These are phyloP conservation scores for Gallinago stenura DNA, from an alignment of 2,797 vertebrate genomes.

Conservation along the genomic window DNA sequence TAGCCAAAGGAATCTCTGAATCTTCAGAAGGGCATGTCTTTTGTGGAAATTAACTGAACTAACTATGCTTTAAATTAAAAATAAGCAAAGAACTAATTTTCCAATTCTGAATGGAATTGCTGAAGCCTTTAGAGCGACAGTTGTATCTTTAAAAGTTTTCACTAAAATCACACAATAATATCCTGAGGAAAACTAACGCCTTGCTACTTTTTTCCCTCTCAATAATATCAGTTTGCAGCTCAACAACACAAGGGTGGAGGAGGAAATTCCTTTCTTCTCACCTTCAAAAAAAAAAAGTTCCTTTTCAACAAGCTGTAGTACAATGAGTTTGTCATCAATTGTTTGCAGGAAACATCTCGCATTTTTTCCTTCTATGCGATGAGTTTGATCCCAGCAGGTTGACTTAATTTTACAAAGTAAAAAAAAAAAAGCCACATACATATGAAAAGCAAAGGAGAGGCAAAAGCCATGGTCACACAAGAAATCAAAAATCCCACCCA, in stretches of 20 bases:
- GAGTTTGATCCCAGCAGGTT: slow-evolving; percentile 40
- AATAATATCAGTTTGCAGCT: slow-evolving; percentile 75
- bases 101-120: background rate
- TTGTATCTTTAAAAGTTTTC: slow-evolving; percentile 44
- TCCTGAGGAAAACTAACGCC: slow-evolving; percentile 59
- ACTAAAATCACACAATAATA: slow-evolving; percentile 30
- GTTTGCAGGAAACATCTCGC: slow-evolving; percentile 62
- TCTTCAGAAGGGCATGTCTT: background rate
- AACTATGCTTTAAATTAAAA: background rate
- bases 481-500: background rate
- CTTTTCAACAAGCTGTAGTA: slow-evolving; percentile 41
- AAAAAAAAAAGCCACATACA: background rate
- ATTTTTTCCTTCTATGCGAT: slow-evolving; percentile 48
- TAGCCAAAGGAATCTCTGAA: background rate
- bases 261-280: slow-evolving; percentile 80
- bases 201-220: slow-evolving; percentile 51
- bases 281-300: slow-evolving; percentile 50
- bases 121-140: background rate
- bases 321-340: slow-evolving; percentile 71
- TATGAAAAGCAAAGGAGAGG: background rate
- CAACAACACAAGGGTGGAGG: slow-evolving; percentile 75
- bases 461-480: background rate
- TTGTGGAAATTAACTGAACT: background rate
- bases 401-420: background rate
- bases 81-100: background rate